Evolutionary conservation across 2,888 invertebrate genomes (phyloP), one percentile per base, ranked within the genome.

Genomic region (Tetramorium bicarinatum): DNA sequence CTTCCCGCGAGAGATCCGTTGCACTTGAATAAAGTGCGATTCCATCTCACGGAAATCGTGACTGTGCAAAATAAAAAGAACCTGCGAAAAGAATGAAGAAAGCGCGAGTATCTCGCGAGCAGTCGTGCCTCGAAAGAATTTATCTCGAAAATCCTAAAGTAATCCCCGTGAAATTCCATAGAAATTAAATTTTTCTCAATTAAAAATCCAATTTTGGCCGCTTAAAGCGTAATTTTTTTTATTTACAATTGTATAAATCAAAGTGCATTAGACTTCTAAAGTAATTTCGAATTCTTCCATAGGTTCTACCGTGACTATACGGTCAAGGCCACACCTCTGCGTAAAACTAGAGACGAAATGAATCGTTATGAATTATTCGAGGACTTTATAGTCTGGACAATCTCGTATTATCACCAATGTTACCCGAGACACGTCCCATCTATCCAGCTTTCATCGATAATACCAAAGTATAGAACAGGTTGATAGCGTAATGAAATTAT

Each of bases 331-430:
- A 80, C 34, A 34, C 38, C 38, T 69, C 52, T 69, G 56, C 54
- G 67, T 76, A 76, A 49, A 76, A n/a, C 59, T 80, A 49, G 8
- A 59, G 34, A 47, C 56, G 49, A 67, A 72, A 76, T 25, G 21
- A 75, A 52, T 15, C 34, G 62, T 49, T 67, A 84, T 88, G 38
- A 88, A 88, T 88, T 87, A 88, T 88, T 89, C 21, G 62, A 13
- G 15, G 8, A 47, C 67, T 61, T 56, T 88, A 89, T 80, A 87
- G 81, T 9, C 52, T 13, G 7, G 25, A 25, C 47, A 72, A 47
- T 72, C 13, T 80, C 21, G 11, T 21, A 44, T 34, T 59, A n/a
- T 29, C 21, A 29, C 21, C 13, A 72, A 47, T 59, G 25, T 71
- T 79, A 38, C 15, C 2, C 7, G 13, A 7, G 3, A 59, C 18